phyloP scores from a whole-genome alignment of 2,888 invertebrate species.

The Sympetrum striolatum region DNA sequence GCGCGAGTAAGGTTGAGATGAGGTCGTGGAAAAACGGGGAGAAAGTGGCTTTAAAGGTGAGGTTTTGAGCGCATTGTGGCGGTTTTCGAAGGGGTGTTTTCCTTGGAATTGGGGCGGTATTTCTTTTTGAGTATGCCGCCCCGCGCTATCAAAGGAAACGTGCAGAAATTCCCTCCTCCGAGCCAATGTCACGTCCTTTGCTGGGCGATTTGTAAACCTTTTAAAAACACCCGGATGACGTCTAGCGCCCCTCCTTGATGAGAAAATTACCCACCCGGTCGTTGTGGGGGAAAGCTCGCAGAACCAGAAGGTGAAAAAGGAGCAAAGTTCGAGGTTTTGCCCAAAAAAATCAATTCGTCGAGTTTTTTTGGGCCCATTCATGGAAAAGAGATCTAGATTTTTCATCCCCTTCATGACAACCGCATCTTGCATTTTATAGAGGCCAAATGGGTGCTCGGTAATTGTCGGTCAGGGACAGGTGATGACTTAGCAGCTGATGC shows the following conservation, averaged over 20 bases:
- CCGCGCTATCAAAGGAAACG: background rate
- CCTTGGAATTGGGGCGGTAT: background rate
- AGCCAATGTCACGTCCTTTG: background rate
- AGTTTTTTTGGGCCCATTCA: too few species aligned
- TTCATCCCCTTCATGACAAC: too few species aligned
- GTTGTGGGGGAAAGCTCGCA: too few species aligned
- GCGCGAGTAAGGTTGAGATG: background rate
- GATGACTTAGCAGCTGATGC: too few species aligned
- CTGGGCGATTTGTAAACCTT: background rate
- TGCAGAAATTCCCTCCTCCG: background rate
- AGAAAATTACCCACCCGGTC: background rate
- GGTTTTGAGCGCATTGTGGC: background rate
- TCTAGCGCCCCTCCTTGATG: background rate
- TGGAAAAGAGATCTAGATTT: too few species aligned
- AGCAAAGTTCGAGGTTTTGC: background rate
- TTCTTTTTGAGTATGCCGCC: background rate
- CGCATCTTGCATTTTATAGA: too few species aligned
- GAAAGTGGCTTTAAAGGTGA: slow-evolving; percentile 9
- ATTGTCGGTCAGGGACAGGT: too few species aligned
- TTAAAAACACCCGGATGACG: background rate
- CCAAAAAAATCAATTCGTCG: background rate
- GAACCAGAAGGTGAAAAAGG: background rate
- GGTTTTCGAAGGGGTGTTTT: background rate
- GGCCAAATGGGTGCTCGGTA: too few species aligned
- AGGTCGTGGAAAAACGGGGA: background rate